Evolutionary conservation across 30 jellyfish, hydroid and myxozoan species (phyloP).

Genomic region (Haliclystus octoradiatus): DNA sequence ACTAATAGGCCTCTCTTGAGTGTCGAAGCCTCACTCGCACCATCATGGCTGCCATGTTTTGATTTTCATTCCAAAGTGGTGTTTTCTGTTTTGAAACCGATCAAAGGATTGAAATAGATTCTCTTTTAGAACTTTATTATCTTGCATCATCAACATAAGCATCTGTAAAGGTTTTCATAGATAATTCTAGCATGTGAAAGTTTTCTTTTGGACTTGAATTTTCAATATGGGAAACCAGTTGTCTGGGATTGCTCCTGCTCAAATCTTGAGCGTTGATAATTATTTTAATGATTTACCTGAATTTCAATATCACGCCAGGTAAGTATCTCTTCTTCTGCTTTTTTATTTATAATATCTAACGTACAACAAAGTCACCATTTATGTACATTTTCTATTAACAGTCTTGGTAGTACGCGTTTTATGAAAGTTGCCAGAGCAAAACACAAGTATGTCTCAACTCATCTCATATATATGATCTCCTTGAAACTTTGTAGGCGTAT

Average conservation of each 20-base stretch:
- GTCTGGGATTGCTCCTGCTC: constrained; percentile 95
- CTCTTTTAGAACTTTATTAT: too few relatives aligned
- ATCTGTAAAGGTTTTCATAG: background rate
- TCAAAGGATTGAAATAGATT: too few relatives aligned
- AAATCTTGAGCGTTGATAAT: constrained; percentile 73
- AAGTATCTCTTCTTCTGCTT: background rate
- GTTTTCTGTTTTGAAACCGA: too few relatives aligned
- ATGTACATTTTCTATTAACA: constrained; percentile 1
- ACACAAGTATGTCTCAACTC: constrained; percentile 56
- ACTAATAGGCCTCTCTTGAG: too few relatives aligned
- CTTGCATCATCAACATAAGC: too few relatives aligned
- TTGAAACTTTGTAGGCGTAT: too few relatives aligned
- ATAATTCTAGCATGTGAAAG: background rate
- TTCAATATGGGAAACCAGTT: constrained; percentile 74
- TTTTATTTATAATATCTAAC: background rate
- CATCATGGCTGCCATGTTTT: too few relatives aligned
- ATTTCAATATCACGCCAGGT: constrained; percentile 75
- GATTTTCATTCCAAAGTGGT: too few relatives aligned
- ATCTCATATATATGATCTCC: too few relatives aligned
- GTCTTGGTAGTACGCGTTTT: constrained; percentile 91
- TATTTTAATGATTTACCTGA: constrained; percentile 81
- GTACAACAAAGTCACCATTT: background rate
- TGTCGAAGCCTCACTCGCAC: too few relatives aligned
- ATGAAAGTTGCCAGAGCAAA: constrained; percentile 87
- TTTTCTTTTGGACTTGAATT: background rate